phyloP scores from a whole-genome alignment of 1,140 invertebrate genomes.

The Cecropterus lyciades region DNA sequence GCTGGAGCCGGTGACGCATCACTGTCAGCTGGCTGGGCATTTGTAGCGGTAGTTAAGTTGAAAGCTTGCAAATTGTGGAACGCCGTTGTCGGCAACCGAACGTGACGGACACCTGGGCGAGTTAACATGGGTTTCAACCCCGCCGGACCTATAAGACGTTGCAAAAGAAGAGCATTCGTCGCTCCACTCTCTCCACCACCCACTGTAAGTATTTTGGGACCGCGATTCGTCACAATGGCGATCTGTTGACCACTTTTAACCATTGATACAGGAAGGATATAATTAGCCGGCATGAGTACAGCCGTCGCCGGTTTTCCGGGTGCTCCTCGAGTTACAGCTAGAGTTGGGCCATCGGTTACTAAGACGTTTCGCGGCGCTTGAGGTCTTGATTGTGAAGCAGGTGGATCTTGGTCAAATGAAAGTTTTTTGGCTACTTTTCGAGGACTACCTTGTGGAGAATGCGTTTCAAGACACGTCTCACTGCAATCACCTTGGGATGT shows the following conservation, averaged over 20 bases:
- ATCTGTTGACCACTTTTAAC: conserved; percentile 89
- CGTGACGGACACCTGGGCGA: conserved; percentile 77
- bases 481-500: conserved; percentile 85
- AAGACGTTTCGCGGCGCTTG: conserved; percentile 83
- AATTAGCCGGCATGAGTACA: conserved; percentile 88
- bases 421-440: conserved; percentile 76
- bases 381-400: conserved; percentile 44
- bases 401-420: conserved; percentile 71
- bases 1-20: conserved; percentile 54
- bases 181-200: conserved; percentile 74
- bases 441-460: conserved; percentile 81
- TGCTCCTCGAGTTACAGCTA: conserved; percentile 75
- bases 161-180: conserved; percentile 83
- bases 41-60: conserved; percentile 64
- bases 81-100: conserved; percentile 76
- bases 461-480: conserved; percentile 73
- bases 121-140: conserved; percentile 78
- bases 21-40: conserved; percentile 60
- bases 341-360: conserved; percentile 84
- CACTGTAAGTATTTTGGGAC: conserved; percentile 87
- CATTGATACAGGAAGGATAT: conserved; percentile 88
- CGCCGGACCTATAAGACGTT: conserved; percentile 74
- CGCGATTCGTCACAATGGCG: conserved; percentile 88
- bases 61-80: conserved; percentile 80
- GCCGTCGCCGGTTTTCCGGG: conserved; percentile 84